Evolutionary conservation across 2,113 vertebrate genomes (phyloP).

Genomic region (Trinectes maculatus): DNA sequence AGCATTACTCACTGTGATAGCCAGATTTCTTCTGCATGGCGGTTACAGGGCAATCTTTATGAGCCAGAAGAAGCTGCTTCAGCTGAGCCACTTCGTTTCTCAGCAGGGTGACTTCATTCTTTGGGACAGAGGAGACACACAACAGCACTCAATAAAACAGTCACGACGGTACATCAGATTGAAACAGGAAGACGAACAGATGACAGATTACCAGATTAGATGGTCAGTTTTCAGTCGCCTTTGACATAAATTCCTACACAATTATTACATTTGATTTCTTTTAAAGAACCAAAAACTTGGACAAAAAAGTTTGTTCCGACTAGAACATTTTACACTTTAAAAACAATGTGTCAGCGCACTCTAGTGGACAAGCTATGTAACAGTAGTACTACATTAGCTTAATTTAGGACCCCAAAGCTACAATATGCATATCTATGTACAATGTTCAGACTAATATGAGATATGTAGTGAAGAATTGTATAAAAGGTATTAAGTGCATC

Average conservation of each 20-base stretch:
- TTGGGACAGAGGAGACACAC: constrained; percentile 81
- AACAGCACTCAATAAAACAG: constrained; percentile 56
- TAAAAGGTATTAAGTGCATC: too few species aligned
- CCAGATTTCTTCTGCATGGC: constrained; percentile 99
- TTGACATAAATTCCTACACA: too few species aligned
- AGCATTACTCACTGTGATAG: constrained; percentile 99
- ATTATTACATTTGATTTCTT: too few species aligned
- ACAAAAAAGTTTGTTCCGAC: too few species aligned
- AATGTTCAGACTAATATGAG: too few species aligned
- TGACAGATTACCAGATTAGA: not conserved
- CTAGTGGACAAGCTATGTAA: constrained; percentile 7
- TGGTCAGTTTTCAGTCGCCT: not conserved
- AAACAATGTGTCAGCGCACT: constrained; percentile 4
- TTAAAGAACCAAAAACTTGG: too few species aligned
- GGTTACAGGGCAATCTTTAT: constrained; percentile 99
- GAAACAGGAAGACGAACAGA: constrained; percentile 25
- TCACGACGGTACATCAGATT: constrained; percentile 8
- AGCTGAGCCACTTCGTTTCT: constrained; percentile 99
- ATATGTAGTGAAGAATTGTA: too few species aligned
- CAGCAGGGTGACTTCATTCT: constrained; percentile 99
- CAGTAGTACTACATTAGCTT: not conserved
- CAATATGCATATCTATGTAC: too few species aligned
- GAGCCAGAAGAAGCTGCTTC: constrained; percentile 99
- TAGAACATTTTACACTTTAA: too few species aligned
- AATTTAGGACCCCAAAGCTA: too few species aligned